A percentile compares a stretch with the other conserved stretches of the same genome.
These are phyloP conservation scores for Holacanthella duospinosa DNA, from an alignment of 2,888 invertebrate species.

Conservation along the genomic window DNA sequence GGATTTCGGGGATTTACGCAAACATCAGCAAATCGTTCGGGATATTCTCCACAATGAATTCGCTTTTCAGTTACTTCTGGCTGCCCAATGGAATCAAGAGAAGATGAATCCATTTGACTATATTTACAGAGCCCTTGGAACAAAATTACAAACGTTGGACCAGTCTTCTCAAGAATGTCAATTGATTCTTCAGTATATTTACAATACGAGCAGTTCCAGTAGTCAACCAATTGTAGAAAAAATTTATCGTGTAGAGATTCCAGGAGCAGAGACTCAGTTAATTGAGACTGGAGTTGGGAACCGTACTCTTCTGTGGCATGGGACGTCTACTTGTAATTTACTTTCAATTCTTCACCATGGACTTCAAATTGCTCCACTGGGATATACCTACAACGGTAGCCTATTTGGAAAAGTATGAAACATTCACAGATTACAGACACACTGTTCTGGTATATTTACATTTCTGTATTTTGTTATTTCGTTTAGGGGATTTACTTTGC, in stretches of 20 bases:
- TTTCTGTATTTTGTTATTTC: not conserved
- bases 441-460: not conserved
- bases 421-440: not conserved
- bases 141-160: slow-evolving; percentile 41
- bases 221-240: slow-evolving; percentile 24
- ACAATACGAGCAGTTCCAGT: slow-evolving; percentile 40
- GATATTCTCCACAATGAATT: slow-evolving; percentile 43
- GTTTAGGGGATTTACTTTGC: slow-evolving; percentile 44
- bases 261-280: slow-evolving; percentile 19
- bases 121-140: slow-evolving; percentile 43
- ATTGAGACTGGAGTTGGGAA: slow-evolving; percentile 29
- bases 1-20: slow-evolving; percentile 38
- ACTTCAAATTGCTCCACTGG: slow-evolving; percentile 44
- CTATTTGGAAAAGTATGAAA: slow-evolving; percentile 40
- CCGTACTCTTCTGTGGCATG: slow-evolving; percentile 45
- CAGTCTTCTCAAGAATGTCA: slow-evolving; percentile 43
- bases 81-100: slow-evolving; percentile 38
- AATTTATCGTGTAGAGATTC: slow-evolving; percentile 34
- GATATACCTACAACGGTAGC: slow-evolving; percentile 42
- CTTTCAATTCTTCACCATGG: slow-evolving; percentile 45
- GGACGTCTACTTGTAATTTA: slow-evolving; percentile 44
- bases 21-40: slow-evolving; percentile 40
- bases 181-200: slow-evolving; percentile 46
- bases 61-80: slow-evolving; percentile 41
- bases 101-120: slow-evolving; percentile 45